Evolutionary conservation across 2,888 invertebrate genomes (phyloP), one percentile per base, ranked within the genome.

Genomic region (Cetonia aurata): DNA sequence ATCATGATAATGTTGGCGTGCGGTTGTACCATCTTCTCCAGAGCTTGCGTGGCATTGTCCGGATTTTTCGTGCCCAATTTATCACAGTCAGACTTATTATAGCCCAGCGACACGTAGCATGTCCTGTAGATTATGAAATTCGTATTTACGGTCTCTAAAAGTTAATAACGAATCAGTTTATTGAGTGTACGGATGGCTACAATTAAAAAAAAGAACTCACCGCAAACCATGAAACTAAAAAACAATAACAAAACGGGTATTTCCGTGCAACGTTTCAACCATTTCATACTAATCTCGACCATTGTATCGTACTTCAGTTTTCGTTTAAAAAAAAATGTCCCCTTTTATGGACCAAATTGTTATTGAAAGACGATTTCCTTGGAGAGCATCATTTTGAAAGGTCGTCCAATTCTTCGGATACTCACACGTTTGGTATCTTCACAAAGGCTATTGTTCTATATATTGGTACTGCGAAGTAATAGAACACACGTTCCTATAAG

Each of bases 71-170:
- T 84, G 50, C 88, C 87, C 13, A 92, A 86, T 71, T 87, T 79
- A 0, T 85, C 83, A 79, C 94, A 94, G 62, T 90, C 88, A 0
- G 88, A 85, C 67, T 86, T 83, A 72, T 89, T 88, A 74, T 88
- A 87, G 33, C 87, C 83, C 75, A 90, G 83, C 1, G 88, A 85
- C 53, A 88, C 85, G 55, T 88, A 87, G 82, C 94, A 94, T 1
- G 91, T 90, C 75, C 91, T 87, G 79, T 90, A 92, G 8, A 93
- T 82, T 65, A 93, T 83, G 74, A 93, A 86, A 83, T 93, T 93
- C 76, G 89, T 90, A 71, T 89, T 84, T 41, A 92, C 86, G 62
- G 86, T 85, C 55, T 86, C 90, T 90, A 79, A 67, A 86, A 86
- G 70, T 56, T 0, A 12, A 44, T 0, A 44, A 17, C 10, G 13